Percentiles rank a stretch among this genome's conserved stretches.
Evolutionary conservation across 1,140 invertebrate genomes (phyloP).

Genomic region (Aporrectodea caliginosa): DNA sequence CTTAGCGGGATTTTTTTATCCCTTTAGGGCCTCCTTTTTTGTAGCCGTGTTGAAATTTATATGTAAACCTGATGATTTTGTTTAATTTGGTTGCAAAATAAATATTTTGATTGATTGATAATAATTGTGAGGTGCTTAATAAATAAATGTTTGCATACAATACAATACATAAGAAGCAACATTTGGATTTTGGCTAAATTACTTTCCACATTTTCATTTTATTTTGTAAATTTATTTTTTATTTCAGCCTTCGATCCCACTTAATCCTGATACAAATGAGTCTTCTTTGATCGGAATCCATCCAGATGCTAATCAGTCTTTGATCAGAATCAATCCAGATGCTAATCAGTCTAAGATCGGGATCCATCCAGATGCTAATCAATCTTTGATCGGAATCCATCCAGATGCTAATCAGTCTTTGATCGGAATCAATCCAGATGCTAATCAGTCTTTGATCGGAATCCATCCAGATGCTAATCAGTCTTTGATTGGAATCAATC

Average conservation of each 20-base stretch:
- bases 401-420: background rate
- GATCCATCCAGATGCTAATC: background rate
- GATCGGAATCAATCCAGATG: slow-evolving; percentile 2
- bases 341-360: background rate
- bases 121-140: background rate
- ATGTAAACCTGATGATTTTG: too few relatives aligned
- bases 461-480: background rate
- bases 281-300: background rate
- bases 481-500: background rate
- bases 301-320: background rate
- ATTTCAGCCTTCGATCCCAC: background rate
- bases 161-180: background rate
- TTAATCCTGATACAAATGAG: background rate
- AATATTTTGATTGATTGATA: background rate
- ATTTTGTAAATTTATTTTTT: slow-evolving; percentile 4
- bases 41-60: too few relatives aligned
- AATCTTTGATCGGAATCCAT: background rate
- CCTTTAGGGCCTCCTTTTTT: too few relatives aligned
- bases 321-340: background rate
- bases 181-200: background rate
- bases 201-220: background rate
- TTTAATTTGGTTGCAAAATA: too few relatives aligned
- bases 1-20: background rate
- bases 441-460: background rate
- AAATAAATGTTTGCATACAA: background rate